These are phyloP conservation scores for Acronicta leporina DNA, from an alignment of 2,888 invertebrate species.

Conservation along the genomic window DNA sequence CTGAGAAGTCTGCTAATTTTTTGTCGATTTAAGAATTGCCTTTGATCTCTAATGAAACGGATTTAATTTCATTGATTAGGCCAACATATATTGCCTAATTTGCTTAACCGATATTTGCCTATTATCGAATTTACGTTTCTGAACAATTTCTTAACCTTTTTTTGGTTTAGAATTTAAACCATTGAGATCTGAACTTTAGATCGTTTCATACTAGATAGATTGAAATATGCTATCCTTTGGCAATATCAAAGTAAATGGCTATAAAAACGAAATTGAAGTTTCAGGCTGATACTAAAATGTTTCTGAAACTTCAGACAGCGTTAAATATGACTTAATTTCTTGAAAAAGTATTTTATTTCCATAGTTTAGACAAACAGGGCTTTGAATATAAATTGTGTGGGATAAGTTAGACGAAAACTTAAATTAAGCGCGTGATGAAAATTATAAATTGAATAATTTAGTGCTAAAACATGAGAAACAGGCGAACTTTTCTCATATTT, in stretches of 20 bases:
- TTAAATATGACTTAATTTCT: background rate
- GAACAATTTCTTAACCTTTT: no score
- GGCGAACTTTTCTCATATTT: background rate
- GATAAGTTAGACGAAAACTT: slow-evolving; percentile 1
- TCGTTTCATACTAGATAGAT: no score
- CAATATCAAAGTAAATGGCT: no score
- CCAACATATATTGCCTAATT: background rate
- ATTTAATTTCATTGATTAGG: slow-evolving; percentile 9
- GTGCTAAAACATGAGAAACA: background rate
- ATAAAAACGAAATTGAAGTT: no score
- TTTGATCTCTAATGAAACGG: slow-evolving; percentile 11
- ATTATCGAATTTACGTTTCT: no score
- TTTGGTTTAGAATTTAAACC: no score
- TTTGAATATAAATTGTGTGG: slow-evolving; percentile 1
- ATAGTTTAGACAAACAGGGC: background rate
- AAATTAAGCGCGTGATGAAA: background rate
- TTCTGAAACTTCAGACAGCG: no score
- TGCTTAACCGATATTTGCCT: no score
- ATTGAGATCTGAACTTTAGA: no score
- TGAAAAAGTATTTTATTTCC: background rate
- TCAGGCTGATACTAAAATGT: no score
- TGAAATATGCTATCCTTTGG: no score
- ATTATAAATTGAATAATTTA: slow-evolving; percentile 2
- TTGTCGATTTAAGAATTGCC: slow-evolving; percentile 16
- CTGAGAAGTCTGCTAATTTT: slow-evolving; percentile 13